Conservation (phyloP, 2,797 vertebrate species). For the Pipistrellus nathusii region DNA sequence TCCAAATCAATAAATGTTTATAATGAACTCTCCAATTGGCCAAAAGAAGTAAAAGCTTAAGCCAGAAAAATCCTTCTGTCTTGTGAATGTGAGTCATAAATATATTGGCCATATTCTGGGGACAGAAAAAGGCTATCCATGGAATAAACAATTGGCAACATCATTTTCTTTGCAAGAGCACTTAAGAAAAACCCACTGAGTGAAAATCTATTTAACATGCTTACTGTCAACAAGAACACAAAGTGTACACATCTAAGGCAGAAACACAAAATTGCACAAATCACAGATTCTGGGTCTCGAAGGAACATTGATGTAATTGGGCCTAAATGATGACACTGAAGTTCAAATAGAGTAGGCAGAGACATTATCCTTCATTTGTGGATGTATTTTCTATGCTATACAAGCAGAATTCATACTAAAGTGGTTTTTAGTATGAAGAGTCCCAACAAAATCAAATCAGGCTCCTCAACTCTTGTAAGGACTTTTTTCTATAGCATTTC, state of each 20-base stretch:
- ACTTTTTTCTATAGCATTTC: constrained; percentile 79
- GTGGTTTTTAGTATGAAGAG: constrained; percentile 65
- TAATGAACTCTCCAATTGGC: constrained; percentile 82
- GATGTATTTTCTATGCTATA: not conserved
- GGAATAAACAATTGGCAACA: constrained; percentile 74
- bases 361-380: not conserved
- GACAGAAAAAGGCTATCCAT: constrained; percentile 76
- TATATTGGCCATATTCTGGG: constrained; percentile 67
- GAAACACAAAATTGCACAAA: not conserved
- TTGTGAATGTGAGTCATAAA: constrained; percentile 77
- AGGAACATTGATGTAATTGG: not conserved
- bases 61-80: constrained; percentile 79
- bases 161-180: constrained; percentile 68
- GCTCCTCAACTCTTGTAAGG: constrained; percentile 63
- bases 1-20: constrained; percentile 86
- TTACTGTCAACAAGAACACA: constrained; percentile 60
- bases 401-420: constrained; percentile 48
- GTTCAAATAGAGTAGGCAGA: not conserved
- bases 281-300: not conserved
- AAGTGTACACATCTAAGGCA: not conserved
- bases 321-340: not conserved
- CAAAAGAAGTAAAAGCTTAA: constrained; percentile 77
- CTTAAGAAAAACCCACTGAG: constrained; percentile 55
- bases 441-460: constrained; percentile 76
- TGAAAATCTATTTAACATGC: constrained; percentile 61